phyloP scores from a whole-genome alignment of 2,113 vertebrate species.

The Pyrgilauda ruficollis region DNA sequence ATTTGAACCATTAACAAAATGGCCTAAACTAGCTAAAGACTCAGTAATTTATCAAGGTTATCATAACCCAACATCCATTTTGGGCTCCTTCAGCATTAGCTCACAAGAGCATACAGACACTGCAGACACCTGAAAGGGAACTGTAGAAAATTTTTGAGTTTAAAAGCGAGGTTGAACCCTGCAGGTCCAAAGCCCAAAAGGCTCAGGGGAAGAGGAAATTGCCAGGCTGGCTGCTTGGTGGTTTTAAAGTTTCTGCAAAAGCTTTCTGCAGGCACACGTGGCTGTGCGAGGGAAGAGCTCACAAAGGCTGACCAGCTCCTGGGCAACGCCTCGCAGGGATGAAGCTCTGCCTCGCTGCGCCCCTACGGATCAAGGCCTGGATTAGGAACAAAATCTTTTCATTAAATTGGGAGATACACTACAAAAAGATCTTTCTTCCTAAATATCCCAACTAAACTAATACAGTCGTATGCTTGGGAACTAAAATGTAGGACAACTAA shows the following conservation, averaged over 20 bases:
- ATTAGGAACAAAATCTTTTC: background rate
- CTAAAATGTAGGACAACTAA: background rate
- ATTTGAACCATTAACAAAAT: background rate
- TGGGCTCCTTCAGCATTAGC: background rate
- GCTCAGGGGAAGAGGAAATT: background rate
- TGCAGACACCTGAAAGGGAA: background rate
- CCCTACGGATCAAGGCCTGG: fast-evolving
- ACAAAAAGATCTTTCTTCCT: background rate
- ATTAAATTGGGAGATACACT: background rate
- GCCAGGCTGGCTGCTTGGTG: background rate
- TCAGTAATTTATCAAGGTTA: background rate
- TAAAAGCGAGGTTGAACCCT: background rate
- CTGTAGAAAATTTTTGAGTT: fast-evolving
- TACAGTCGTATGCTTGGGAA: background rate
- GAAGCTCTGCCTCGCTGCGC: background rate
- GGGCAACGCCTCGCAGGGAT: background rate
- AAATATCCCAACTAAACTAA: background rate
- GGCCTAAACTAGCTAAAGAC: background rate
- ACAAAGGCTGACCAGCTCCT: background rate
- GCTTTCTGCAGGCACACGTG: background rate
- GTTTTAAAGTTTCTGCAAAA: background rate
- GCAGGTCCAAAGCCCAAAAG: background rate
- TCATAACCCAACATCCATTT: background rate
- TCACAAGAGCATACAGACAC: background rate
- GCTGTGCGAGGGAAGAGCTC: background rate